These are phyloP conservation scores for Circaetus cinerascens DNA, from an alignment of 2,113 vertebrate species.

Conservation along the genomic window DNA sequence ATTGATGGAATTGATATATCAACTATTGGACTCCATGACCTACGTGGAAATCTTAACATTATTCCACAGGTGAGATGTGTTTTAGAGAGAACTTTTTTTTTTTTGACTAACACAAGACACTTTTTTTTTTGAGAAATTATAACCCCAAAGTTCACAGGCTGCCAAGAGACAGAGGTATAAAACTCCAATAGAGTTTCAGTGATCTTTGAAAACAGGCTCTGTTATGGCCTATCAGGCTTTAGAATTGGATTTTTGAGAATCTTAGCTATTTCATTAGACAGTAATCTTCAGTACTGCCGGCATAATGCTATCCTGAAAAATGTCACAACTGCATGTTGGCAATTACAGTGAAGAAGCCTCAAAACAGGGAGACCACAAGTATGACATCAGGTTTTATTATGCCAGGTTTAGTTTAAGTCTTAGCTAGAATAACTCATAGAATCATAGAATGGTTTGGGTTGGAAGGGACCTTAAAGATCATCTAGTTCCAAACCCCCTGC, in stretches of 20 bases:
- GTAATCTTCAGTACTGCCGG: background rate
- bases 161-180: background rate
- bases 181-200: background rate
- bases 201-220: background rate
- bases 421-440: background rate
- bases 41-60: conserved; percentile 64
- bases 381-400: background rate
- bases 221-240: background rate
- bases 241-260: background rate
- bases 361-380: background rate
- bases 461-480: too few relatives aligned
- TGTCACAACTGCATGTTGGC: background rate
- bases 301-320: background rate
- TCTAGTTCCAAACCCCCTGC: too few relatives aligned
- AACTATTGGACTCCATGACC: conserved; percentile 66
- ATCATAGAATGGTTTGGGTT: too few relatives aligned
- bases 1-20: conserved; percentile 70
- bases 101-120: background rate
- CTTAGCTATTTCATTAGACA: background rate
- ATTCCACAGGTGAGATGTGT: conserved; percentile 63
- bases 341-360: background rate
- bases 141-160: background rate
- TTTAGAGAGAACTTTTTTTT: background rate
- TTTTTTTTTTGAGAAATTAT: background rate
- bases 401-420: background rate